These are phyloP conservation scores for Karalla daura DNA, from an alignment of 2,797 vertebrate species.

Conservation along the genomic window DNA sequence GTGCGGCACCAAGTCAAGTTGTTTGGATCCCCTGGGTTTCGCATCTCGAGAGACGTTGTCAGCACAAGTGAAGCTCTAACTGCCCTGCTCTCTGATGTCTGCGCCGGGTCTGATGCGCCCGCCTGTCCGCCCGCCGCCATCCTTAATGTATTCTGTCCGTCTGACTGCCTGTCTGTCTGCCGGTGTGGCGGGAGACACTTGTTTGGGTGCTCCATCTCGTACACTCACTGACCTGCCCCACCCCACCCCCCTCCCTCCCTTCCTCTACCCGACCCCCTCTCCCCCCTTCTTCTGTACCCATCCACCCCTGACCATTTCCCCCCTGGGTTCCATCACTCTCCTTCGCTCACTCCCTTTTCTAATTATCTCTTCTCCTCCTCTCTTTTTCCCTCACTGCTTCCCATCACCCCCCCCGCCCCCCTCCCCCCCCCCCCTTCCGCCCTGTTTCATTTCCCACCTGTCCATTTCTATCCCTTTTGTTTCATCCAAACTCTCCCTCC, in stretches of 20 bases:
- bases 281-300: constrained; percentile 19
- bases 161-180: constrained; percentile 50
- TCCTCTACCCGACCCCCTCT: not conserved
- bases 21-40: too few species aligned
- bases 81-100: constrained; percentile 35
- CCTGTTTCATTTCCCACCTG: constrained; percentile 69
- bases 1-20: too few species aligned
- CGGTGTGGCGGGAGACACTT: constrained; percentile 67
- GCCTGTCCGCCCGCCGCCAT: constrained; percentile 15
- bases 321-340: constrained; percentile 43
- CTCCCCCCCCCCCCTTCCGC: constrained; percentile 44
- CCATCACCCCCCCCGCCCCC: constrained; percentile 58
- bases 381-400: constrained; percentile 49
- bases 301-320: constrained; percentile 56
- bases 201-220: constrained; percentile 61
- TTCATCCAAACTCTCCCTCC: constrained; percentile 11
- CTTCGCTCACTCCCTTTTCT: constrained; percentile 30
- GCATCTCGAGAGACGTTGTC: not conserved
- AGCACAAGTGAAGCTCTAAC: not conserved
- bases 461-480: constrained; percentile 39
- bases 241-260: not conserved
- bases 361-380: constrained; percentile 58
- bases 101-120: constrained; percentile 18
- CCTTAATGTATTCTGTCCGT: constrained; percentile 71
- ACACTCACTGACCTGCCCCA: constrained; percentile 66